phyloP scores from a whole-genome alignment of 2,797 vertebrate species.

The Siniperca obscura region DNA sequence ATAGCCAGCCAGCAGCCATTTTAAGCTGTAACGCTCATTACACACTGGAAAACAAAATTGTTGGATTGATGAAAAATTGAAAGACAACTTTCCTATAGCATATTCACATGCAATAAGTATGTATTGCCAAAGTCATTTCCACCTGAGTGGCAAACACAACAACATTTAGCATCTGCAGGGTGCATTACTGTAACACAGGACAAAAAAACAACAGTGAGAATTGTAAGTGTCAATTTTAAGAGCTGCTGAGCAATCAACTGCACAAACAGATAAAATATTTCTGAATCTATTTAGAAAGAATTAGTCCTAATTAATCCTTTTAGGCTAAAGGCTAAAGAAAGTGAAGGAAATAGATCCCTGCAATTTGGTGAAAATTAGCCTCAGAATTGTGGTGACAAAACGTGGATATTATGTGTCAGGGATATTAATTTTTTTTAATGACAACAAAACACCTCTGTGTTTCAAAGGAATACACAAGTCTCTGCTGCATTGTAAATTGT shows the following conservation, averaged over 20 bases:
- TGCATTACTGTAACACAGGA: background rate
- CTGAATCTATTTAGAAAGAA: background rate
- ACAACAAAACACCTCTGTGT: background rate
- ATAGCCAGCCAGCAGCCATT: background rate
- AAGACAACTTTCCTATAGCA: background rate
- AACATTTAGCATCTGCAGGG: background rate
- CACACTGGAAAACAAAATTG: background rate
- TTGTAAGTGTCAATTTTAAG: background rate
- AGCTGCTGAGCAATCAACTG: no score
- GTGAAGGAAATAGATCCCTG: background rate
- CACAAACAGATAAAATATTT: background rate
- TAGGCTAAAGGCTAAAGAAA: background rate
- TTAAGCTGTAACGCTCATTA: background rate
- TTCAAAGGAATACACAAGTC: background rate
- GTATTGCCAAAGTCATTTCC: background rate
- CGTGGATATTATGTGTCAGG: background rate
- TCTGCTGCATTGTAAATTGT: slow-evolving; percentile 5
- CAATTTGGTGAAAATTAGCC: background rate
- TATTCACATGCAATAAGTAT: background rate
- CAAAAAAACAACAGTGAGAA: background rate
- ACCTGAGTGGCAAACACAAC: background rate
- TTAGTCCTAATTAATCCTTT: no score
- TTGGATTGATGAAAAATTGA: background rate
- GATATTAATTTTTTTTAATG: background rate
- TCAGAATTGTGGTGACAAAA: background rate